Evolutionary conservation across 2,797 vertebrate species (phyloP), one percentile per base, ranked within the genome.

Genomic region (Tokudaia muenninki): DNA sequence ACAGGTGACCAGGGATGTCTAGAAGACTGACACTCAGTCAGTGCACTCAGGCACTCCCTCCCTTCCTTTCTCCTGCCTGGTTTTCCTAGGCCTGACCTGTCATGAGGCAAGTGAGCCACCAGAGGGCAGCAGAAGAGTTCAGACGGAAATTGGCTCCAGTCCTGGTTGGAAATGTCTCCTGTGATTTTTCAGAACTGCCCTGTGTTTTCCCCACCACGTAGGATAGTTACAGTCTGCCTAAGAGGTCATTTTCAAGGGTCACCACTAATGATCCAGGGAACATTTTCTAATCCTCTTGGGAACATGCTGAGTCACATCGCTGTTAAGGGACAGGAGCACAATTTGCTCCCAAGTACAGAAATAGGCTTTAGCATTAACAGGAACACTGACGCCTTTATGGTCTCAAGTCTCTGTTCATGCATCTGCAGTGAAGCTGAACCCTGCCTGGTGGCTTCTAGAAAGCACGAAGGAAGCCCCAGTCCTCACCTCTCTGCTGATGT

Each of bases 401-500:
- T 22, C 50, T 92, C 44, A 29, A 90, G 74, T 17, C 31, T 26
- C 55, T 13, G 29, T 19, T 41, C 34, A 72, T 3, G 21, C 11
- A 22, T 37, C 77, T 52, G 52, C 21, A 31, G 1, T 11, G 22
- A 80, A 70, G 55, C 63, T 4, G 3, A 91, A 57, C 50, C 89
- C 55, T 83, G 29, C 55, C 41, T 47, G 29, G 24, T 52, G 41
- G 37, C 74, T 84, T 88, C 19, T 26, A 14, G 34, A 34, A 52
- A 29, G 63, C 34, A 37, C 0, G 50, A 92, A 95, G 90, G 78
- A 95, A 94, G 87, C 19, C 16, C 72, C 14, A 3, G 81, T 92
- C 96, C 91, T 98, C 99, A 99, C 99, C 99, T 99, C 99, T 99
- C 99, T 99, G 98, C 98, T 99, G 97, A 99, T 99, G 98, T 99